Base-by-base conservation (phyloP, 2,797 vertebrate genomes). In the Gymnothorax reevesii region DNA sequence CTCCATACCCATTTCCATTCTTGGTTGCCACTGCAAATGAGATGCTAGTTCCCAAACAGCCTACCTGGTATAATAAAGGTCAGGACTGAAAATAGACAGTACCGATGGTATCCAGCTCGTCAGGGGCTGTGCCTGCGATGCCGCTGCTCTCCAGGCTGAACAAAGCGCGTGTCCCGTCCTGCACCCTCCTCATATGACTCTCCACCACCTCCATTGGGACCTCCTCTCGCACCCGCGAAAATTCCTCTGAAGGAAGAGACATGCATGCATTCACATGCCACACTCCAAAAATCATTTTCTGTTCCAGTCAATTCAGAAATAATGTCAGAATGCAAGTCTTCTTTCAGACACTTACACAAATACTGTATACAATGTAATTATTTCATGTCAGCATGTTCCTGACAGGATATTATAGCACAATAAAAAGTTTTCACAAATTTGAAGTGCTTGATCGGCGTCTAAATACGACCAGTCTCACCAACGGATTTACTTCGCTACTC, bases 221-320 rank as follows among this genome's bases (percentile, higher is more conserved):
- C 82, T 98, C 97, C 77, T 99, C 98, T 64, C 97, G 95, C 33
- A 98, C 97, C 25, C 94, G 93, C n/a, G 98, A 99, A 86, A 99
- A 99, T 84, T 99, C 98, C 97, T 99, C 98, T 99, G 94, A 80
- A 84, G 83, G 0, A 87, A 66, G 90, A 75, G 80, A 3, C 1
- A 6, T 86, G 83, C 85, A 57, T 9, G 22, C n/a, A 17, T 83
- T 55, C 15, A 42, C 25, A 55, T 17, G 90, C 1, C 22, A 75
- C 75, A 54, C 33, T 84, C n/a, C 27, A 4, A 20, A 54, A 49
- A 54, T 17, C 54, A 55, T 55, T 80, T 25, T 69, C 64, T 42
- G 33, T 42, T 42, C 33, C 33, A 42, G 33, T 42, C 33, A 1
- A 42, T 42, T 42, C 33, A 42, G 33, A 42, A 42, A 42, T 42